These are phyloP conservation scores for Sebastes elongatus DNA, from an alignment of 2,797 vertebrate genomes.

Conservation along the genomic window DNA sequence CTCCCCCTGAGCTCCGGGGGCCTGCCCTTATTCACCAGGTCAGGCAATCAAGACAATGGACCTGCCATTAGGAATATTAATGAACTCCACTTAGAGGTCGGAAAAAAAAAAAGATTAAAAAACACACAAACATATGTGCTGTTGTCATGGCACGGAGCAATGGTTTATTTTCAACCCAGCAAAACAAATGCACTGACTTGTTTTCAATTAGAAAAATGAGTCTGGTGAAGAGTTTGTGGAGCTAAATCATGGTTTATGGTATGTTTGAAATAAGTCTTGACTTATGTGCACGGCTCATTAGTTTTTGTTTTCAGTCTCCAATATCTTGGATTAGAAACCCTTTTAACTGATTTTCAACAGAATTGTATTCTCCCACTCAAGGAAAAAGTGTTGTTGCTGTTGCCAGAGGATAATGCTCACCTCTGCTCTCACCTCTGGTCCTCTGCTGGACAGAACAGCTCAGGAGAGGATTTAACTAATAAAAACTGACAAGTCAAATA, in stretches of 20 bases:
- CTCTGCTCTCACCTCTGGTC: background rate
- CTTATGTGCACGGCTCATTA: background rate
- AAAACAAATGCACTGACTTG: background rate
- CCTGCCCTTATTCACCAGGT: conserved; percentile 26
- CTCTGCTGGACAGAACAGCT: background rate
- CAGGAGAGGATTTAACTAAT: background rate
- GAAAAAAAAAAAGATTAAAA: conserved; percentile 5
- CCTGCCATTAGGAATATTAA: conserved; percentile 70
- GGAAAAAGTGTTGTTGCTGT: background rate
- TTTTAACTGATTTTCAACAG: background rate
- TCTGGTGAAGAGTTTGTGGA: background rate
- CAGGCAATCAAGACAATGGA: conserved; percentile 70
- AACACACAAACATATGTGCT: conserved; percentile 29
- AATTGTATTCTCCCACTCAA: background rate
- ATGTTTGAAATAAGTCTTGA: background rate
- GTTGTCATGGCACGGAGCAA: background rate
- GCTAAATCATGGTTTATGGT: background rate
- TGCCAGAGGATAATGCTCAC: background rate
- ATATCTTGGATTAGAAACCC: background rate
- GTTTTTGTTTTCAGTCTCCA: background rate
- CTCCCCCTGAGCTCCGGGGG: conserved; percentile 18
- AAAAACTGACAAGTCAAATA: background rate
- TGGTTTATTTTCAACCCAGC: background rate
- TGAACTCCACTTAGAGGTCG: conserved; percentile 39
- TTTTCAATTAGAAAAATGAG: conserved; percentile 27